These are phyloP conservation scores for Kuschelorhynchus macadamiae DNA, from an alignment of 2,888 invertebrate species.

Conservation along the genomic window DNA sequence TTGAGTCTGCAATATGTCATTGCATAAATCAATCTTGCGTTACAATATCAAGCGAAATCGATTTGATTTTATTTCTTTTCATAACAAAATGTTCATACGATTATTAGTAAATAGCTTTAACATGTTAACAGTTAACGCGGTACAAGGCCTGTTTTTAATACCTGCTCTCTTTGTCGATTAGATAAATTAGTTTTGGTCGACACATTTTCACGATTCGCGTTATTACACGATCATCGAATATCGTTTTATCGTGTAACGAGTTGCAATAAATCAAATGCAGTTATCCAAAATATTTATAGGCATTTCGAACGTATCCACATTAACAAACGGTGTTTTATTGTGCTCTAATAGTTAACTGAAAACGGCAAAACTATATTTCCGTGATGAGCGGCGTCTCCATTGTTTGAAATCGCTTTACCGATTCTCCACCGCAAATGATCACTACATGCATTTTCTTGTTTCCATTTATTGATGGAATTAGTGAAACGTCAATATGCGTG, in stretches of 20 bases:
- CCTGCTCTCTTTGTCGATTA: not conserved
- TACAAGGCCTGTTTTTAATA: no score
- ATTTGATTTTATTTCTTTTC: no score
- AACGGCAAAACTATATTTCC: slow-evolving; percentile 21
- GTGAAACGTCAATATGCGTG: no score
- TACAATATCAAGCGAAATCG: no score
- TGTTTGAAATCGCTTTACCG: slow-evolving; percentile 14
- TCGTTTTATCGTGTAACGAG: slow-evolving; percentile 6
- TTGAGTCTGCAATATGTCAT: no score
- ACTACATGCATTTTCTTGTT: not conserved
- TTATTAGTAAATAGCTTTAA: no score
- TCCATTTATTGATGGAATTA: not conserved
- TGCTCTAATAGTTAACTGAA: slow-evolving; percentile 13
- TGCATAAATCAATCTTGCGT: no score
- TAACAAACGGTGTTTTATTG: slow-evolving; percentile 15
- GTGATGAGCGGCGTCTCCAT: slow-evolving; percentile 12
- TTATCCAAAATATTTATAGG: slow-evolving; percentile 13
- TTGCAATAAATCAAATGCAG: not conserved
- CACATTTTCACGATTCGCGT: slow-evolving; percentile 1
- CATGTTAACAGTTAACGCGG: no score
- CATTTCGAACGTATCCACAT: not conserved
- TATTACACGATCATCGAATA: slow-evolving; percentile 13
- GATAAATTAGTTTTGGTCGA: not conserved
- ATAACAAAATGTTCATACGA: no score
- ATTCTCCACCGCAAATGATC: slow-evolving; percentile 17